phyloP scores from a whole-genome alignment of 2,113 vertebrate genomes.

The Aphelocoma coerulescens region DNA sequence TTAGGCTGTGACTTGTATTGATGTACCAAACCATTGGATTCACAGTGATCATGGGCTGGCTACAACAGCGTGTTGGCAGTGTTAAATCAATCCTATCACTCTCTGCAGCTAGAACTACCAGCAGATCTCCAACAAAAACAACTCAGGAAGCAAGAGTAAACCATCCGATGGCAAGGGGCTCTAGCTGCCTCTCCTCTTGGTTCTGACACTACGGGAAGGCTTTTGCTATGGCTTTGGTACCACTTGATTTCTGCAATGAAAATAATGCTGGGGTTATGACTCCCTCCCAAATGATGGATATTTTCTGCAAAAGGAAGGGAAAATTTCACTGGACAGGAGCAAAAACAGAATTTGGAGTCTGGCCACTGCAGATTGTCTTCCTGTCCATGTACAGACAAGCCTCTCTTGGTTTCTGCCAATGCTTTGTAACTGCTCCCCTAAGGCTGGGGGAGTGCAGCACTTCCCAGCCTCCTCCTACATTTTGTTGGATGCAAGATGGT shows the following conservation, averaged over 20 bases:
- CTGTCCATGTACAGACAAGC: not conserved
- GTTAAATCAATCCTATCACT: not conserved
- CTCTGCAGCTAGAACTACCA: not conserved
- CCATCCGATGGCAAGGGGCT: accelerated
- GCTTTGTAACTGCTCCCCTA: not conserved
- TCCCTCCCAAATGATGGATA: not conserved
- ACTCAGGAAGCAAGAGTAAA: not conserved
- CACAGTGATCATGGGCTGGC: not conserved
- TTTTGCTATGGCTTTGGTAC: not conserved
- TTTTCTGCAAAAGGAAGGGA: not conserved
- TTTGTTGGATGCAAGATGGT: not conserved
- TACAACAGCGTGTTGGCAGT: not conserved
- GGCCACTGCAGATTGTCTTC: not conserved
- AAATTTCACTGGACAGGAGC: not conserved
- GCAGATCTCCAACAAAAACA: not conserved
- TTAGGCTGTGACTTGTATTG: not conserved
- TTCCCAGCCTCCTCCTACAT: not conserved
- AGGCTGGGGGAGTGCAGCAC: not conserved
- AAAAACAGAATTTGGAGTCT: not conserved
- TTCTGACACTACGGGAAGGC: not conserved
- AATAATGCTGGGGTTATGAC: not conserved
- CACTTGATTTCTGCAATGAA: not conserved
- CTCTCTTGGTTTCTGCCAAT: not conserved
- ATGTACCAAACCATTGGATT: not conserved
- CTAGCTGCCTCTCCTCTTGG: not conserved